Conservation (phyloP, 2,797 vertebrate species). For the Pangasius sanitwongsei region DNA sequence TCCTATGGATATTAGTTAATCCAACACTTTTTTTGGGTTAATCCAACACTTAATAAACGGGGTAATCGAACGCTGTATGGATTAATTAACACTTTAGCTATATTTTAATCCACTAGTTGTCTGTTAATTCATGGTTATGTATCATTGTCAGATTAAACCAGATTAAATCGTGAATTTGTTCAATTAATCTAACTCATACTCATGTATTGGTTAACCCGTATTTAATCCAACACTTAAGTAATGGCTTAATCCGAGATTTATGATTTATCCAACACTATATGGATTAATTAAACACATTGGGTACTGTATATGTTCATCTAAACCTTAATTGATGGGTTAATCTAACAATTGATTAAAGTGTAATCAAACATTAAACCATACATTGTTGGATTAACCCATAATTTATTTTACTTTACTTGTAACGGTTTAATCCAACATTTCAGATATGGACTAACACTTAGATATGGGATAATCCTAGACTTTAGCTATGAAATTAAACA, state of each 20-base stretch:
- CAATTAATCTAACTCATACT: neutral
- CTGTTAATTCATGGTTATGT: too few species aligned
- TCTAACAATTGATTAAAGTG: neutral
- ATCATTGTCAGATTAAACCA: neutral
- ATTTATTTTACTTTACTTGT: neutral
- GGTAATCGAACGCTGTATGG: neutral
- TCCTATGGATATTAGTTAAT: neutral
- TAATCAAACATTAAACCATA: neutral
- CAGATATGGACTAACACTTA: neutral
- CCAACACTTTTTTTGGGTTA: neutral
- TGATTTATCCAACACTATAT: neutral
- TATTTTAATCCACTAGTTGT: neutral
- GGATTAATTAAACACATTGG: neutral
- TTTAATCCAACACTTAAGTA: neutral
- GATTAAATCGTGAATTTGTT: neutral
- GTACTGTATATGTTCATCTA: neutral
- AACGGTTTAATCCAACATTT: neutral
- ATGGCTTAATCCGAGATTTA: neutral
- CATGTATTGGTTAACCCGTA: neutral
- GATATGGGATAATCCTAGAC: neutral
- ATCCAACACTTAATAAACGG: neutral
- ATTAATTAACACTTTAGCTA: neutral
- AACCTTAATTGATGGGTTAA: neutral
- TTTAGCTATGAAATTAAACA: neutral
- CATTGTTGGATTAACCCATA: neutral